Base-by-base conservation (phyloP, 2,113 vertebrate genomes). In the Erythrolamprus reginae region DNA sequence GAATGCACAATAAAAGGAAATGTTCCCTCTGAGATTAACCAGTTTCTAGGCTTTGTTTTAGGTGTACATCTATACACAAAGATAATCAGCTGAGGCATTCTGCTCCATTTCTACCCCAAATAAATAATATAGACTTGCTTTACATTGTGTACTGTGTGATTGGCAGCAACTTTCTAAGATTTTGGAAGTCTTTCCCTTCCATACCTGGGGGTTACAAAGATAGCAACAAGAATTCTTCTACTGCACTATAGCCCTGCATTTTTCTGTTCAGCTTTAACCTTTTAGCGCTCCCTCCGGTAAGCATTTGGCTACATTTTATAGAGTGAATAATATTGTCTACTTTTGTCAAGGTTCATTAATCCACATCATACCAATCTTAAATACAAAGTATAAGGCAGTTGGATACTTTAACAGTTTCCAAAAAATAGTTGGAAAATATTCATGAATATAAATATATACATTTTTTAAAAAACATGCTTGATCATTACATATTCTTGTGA, bases 301-400 rank as follows among this genome's bases (percentile, higher is more conserved):
- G n/a, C 47, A 9, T 58, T 3, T 83, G 38, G 82, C 47, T 51
- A 9, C 15, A 21, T 45, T 45, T 19, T 28, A 84, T 55, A 1
- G 42, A 82, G 3, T 84, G n/a, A 51, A 47, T 48, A 19, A 38
- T 12, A 58, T 56, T 3, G 15, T 90, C 28, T 61, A 4, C 3
- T 58, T 23, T 45, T 61, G 38, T 24, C 23, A 2, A 86, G 10
- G 23, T 55, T 86, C 52, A 24, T n/a, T 65, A 61, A 85, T 13
- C n/a, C 28, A 24, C 50, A 28, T 65, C 50, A n/a, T 28, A n/a
- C 28, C 50, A 48, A 65, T 65, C 45, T 65, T 48, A 55, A 48
- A 13, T 55, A 88, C 58, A 51, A 45, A 45, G 42, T 51, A 50
- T 9, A 92, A 88, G 93, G 90, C 84, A 89, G 90, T 47, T 90